Evolutionary conservation across 2,888 invertebrate genomes (phyloP).

Genomic region (Cancer borealis): DNA sequence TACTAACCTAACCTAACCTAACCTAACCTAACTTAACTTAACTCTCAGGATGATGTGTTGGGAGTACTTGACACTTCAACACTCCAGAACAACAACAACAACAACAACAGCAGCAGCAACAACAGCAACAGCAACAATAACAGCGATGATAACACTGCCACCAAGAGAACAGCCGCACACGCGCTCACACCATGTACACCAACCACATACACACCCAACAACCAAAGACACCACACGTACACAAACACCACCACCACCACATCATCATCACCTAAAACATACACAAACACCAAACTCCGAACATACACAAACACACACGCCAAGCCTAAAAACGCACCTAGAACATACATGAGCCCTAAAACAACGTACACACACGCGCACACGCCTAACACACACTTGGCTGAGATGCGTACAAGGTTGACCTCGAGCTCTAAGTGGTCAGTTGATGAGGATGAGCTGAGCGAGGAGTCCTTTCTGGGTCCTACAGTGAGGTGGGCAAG

Average conservation of each 20-base stretch:
- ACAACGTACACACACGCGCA: background rate
- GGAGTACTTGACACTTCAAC: too few species aligned
- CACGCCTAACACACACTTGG: background rate
- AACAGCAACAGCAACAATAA: background rate
- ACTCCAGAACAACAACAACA: background rate
- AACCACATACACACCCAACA: background rate
- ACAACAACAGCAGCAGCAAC: background rate
- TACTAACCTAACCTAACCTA: background rate
- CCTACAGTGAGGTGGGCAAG: conserved; percentile 73
- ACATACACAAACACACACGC: background rate
- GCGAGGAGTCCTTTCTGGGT: conserved; percentile 59
- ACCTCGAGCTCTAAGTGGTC: conserved; percentile 77
- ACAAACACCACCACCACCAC: background rate
- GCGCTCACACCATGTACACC: too few species aligned
- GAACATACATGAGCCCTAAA: too few species aligned
- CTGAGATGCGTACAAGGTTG: conserved; percentile 47
- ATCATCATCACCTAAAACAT: background rate
- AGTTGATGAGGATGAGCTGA: conserved; percentile 72
- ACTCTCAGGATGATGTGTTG: too few species aligned
- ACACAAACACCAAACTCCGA: background rate
- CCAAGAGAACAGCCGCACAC: too few species aligned
- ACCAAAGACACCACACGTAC: background rate
- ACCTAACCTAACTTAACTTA: too few species aligned
- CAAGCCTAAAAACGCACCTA: background rate
- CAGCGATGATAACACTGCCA: background rate